Percentiles rank a stretch among this genome's conserved stretches.
Evolutionary conservation across 2,888 invertebrate genomes (phyloP).

Genomic region (Drosophila anomalata): DNA sequence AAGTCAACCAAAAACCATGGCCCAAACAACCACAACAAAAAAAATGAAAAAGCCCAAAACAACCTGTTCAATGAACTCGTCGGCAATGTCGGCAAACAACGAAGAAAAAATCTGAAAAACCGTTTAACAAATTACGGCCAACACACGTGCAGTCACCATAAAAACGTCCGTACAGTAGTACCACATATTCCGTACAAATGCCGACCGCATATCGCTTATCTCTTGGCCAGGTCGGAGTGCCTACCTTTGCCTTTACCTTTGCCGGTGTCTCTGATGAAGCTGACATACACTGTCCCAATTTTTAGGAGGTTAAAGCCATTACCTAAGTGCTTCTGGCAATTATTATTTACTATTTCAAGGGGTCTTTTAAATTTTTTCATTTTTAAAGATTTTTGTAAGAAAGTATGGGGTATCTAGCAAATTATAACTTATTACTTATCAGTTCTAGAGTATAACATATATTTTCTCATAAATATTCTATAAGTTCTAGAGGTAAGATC

Average conservation of each 20-base stretch:
- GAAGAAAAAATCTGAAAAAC: slow-evolving; percentile 39
- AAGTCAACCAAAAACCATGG: slow-evolving; percentile 5
- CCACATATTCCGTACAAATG: slow-evolving; percentile 28
- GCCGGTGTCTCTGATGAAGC: slow-evolving; percentile 16
- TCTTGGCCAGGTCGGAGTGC: slow-evolving; percentile 16
- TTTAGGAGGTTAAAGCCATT: slow-evolving; percentile 5
- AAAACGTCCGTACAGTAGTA: slow-evolving; percentile 50
- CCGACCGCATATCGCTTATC: slow-evolving; percentile 49
- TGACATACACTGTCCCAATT: slow-evolving; percentile 20
- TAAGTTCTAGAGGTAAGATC: not conserved
- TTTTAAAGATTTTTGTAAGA: too few relatives aligned
- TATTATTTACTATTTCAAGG: not conserved
- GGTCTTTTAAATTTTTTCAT: too few relatives aligned
- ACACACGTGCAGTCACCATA: slow-evolving; percentile 59
- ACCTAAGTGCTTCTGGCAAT: not conserved
- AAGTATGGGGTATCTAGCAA: too few relatives aligned
- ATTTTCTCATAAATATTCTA: too few relatives aligned
- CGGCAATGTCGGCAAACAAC: slow-evolving; percentile 11
- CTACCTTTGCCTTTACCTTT: slow-evolving; percentile 8
- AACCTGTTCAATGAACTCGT: slow-evolving; percentile 65
- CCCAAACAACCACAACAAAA: slow-evolving; percentile 2
- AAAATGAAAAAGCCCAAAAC: slow-evolving; percentile 27
- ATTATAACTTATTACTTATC: not conserved
- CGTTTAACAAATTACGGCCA: slow-evolving; percentile 55
- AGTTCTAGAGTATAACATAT: not conserved